Evolutionary conservation across 1,140 invertebrate species (phyloP), one percentile per base, ranked within the genome.

Genomic region (Cyclargus thomasi): DNA sequence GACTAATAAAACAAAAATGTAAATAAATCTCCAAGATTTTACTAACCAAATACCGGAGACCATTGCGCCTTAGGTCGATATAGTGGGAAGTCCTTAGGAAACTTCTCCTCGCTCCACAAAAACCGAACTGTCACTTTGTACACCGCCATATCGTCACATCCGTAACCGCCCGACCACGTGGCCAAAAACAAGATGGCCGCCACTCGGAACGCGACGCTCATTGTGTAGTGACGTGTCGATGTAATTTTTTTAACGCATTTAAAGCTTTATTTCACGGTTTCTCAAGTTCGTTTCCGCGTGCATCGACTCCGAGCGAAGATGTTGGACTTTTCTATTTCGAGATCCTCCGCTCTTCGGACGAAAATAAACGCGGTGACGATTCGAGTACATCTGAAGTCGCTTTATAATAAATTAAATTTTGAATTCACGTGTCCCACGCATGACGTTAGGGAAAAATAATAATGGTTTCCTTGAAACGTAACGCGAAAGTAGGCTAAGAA

Each of bases 41-140:
- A 77, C 95, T 94, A 85, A 97, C 97, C 97, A 85, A 97, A 93
- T 65, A 97, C 92, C 83, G 95, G 95, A 76, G 96, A 96, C 95
- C 96, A 98, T 82, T 97, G 96, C 1, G 97, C 96, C 35, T 95
- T 95, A 10, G 97, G 97, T 79, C 96, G 93, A 93, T 95, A 96
- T 78, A 95, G 94, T 0, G 97, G 97, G 88, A 96, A 98, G 86
- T 97, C 96, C 82, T 96, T 97, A 5, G 96, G 96, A 83, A 97
- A 97, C 68, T 93, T 92, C 66, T 95, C 93, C 68, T 95, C 93
- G 68, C 95, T 96, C 97, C 97, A 98, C 80, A 95, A 94, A 68
- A 95, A 97, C 76, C 95, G 93, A 80, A 98, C 86, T 47, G 94
- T 94, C 80, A 97, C 94, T 85, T 95, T 95, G 89, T 97, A 98